phyloP scores from a whole-genome alignment of 2,113 vertebrate species.

The Sialia sialis region DNA sequence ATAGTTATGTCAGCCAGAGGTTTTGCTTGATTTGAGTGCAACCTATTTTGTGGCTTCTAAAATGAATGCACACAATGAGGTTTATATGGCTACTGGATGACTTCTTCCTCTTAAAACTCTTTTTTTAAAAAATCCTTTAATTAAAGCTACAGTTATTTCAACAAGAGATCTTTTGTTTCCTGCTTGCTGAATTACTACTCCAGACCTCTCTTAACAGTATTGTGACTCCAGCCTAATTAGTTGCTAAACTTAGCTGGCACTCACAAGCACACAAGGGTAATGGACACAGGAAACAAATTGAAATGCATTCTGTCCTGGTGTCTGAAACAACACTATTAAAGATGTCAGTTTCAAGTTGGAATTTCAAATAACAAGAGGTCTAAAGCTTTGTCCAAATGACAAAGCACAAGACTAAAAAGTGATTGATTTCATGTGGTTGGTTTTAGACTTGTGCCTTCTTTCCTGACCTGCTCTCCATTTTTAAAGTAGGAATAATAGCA shows the following conservation, averaged over 20 bases:
- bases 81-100: neutral
- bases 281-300: slow-evolving; percentile 3
- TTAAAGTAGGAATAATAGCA: neutral
- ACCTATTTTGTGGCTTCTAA: neutral
- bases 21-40: neutral
- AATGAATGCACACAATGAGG: neutral
- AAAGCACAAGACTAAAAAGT: neutral
- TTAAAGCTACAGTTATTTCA: slow-evolving; percentile 16
- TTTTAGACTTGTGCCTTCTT: neutral
- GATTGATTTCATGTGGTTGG: neutral
- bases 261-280: neutral
- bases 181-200: slow-evolving; percentile 28
- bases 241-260: slow-evolving; percentile 53
- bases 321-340: neutral
- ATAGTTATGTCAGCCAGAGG: neutral
- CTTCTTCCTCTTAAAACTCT: neutral
- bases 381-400: neutral
- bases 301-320: neutral
- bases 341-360: neutral
- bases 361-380: neutral
- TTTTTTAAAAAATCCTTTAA: neutral
- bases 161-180: slow-evolving; percentile 54
- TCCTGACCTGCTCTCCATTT: neutral
- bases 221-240: slow-evolving; percentile 49
- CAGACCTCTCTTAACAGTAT: slow-evolving; percentile 29